Conservation (phyloP, 2,797 vertebrate genomes). For the Masticophis lateralis region DNA sequence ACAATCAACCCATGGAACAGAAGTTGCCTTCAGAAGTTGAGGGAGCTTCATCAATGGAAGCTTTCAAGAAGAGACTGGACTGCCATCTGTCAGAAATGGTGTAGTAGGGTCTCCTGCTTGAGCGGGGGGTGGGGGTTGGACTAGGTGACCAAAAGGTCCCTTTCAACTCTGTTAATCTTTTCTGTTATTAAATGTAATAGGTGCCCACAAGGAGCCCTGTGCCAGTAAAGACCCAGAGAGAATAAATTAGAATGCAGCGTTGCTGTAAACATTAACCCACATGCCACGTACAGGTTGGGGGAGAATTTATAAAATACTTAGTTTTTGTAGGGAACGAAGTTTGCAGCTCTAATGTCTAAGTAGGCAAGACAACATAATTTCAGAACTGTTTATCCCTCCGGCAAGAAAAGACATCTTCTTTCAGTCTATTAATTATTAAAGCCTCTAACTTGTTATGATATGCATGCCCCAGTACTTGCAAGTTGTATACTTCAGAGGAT, state of each 20-base stretch:
- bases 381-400: constrained; percentile 60
- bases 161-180: too few species aligned
- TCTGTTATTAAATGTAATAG: not conserved
- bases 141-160: too few species aligned
- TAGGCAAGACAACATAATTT: constrained; percentile 50
- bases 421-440: constrained; percentile 67
- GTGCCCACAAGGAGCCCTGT: not conserved
- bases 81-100: too few species aligned
- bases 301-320: not conserved
- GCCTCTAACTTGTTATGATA: constrained; percentile 52
- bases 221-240: not conserved
- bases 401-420: constrained; percentile 59
- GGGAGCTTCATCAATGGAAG: too few species aligned
- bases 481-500: constrained; percentile 44
- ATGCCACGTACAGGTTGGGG: not conserved
- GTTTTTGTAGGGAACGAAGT: constrained; percentile 8
- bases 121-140: too few species aligned
- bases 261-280: not conserved
- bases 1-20: too few species aligned
- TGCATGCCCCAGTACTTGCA: constrained; percentile 45
- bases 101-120: too few species aligned
- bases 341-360: constrained; percentile 45
- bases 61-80: too few species aligned
- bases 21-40: too few species aligned
- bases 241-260: not conserved